Conservation (phyloP, 2,888 invertebrate species). For the Cyclophora albipunctata region DNA sequence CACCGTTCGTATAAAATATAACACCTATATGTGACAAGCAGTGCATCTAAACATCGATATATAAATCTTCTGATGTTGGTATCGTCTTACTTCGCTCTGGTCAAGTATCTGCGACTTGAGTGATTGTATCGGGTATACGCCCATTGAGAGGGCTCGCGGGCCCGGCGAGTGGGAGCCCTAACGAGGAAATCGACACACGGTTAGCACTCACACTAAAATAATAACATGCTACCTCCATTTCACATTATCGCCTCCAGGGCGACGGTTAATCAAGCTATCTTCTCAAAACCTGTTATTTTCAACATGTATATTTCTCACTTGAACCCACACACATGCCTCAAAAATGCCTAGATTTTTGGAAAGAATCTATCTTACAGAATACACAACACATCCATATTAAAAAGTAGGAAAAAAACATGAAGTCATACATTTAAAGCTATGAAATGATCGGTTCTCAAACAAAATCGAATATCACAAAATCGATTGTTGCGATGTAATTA, state of each 20-base stretch:
- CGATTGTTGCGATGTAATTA: constrained; percentile 24
- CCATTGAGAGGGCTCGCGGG: constrained; percentile 92
- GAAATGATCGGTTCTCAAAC: constrained; percentile 37
- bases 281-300: constrained; percentile 32
- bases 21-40: constrained; percentile 69
- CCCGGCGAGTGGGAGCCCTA: constrained; percentile 95
- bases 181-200: constrained; percentile 72
- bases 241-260: constrained; percentile 38
- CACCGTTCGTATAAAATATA: constrained; percentile 23
- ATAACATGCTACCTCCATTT: constrained; percentile 48
- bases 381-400: constrained; percentile 37
- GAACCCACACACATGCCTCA: constrained; percentile 52
- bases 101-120: constrained; percentile 91
- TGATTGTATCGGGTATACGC: constrained; percentile 91
- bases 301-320: constrained; percentile 5
- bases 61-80: constrained; percentile 57
- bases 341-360: constrained; percentile 25
- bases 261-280: constrained; percentile 13
- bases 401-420: constrained; percentile 20
- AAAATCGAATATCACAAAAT: constrained; percentile 11
- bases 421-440: constrained; percentile 67
- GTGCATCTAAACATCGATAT: constrained; percentile 74
- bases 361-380: constrained; percentile 34
- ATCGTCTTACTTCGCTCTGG: constrained; percentile 92
- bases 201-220: constrained; percentile 77